Evolutionary conservation across 2,113 vertebrate genomes (phyloP), one percentile per base, ranked within the genome.

Genomic region (Triplophysa tibetana): DNA sequence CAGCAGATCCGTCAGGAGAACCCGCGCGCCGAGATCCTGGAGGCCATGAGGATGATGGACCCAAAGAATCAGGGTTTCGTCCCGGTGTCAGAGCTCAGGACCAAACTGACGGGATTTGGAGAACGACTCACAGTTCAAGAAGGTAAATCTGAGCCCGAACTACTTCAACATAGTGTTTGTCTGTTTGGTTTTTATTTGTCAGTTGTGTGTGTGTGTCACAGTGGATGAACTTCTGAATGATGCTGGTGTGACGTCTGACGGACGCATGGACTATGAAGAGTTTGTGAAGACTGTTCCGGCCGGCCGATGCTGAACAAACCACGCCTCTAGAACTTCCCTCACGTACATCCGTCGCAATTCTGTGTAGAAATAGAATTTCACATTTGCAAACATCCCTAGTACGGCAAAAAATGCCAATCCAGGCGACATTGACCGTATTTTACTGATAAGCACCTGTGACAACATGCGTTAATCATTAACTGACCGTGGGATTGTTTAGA

Each of bases 101-200:
- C 95, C 68, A 98, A 96, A 79, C 95, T 98, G 60, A 97, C 90
- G 1, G 86, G 72, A 1, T 79, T 97, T 0, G 96, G 97, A 24
- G 96, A 99, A 88, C 96, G 94, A 83, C 94, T 98, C 12, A 93
- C 94, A 0, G 70, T 94, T 81, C 92, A 93, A 75, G 96, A 99
- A 93, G 97, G 96, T 98, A 80, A 86, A 73, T 58, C 6, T 23
- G 19, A 56, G 43, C 43, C 43, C 43, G 12, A 45, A 45, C 43
- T 11, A 11, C 50, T 52, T 14, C 4, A 52, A 16, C 16, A 19
- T 52, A 45, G 10, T 12, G 43, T 12, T 12, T 45, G 50, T 58
- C 8, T 58, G 54, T 21, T n/a, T 58, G 8, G 1, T n/a, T 21
- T 21, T 56, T 2, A 19, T 19, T 56, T 21, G 6, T 13, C 2